Percentiles rank a stretch among this genome's conserved stretches.
phyloP scores from a whole-genome alignment of 2,888 invertebrate species.

The Drosophila barbarae region DNA sequence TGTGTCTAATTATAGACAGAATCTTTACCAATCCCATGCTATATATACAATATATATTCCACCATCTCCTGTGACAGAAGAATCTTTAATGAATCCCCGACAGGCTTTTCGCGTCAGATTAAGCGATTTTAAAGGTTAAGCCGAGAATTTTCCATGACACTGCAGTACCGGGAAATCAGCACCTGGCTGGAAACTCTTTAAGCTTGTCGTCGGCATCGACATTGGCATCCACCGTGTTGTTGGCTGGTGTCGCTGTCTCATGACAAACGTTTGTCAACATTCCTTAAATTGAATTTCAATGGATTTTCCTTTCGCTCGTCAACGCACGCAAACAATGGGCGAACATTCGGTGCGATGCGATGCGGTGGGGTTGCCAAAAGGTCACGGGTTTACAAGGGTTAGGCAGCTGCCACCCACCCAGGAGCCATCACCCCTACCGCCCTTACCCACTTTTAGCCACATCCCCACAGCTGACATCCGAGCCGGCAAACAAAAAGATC shows the following conservation, averaged over 20 bases:
- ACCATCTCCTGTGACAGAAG: slow-evolving; percentile 9
- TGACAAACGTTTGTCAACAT: slow-evolving; percentile 52
- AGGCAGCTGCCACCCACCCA: slow-evolving; percentile 26
- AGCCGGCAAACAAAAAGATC: slow-evolving; percentile 50
- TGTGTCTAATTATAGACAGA: neutral
- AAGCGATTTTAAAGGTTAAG: slow-evolving; percentile 25
- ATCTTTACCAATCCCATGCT: too few species aligned
- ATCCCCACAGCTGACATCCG: slow-evolving; percentile 42
- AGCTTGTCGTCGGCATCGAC: slow-evolving; percentile 26
- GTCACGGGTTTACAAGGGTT: slow-evolving; percentile 55
- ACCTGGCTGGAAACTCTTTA: slow-evolving; percentile 23
- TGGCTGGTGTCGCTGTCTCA: slow-evolving; percentile 18
- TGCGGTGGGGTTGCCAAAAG: slow-evolving; percentile 31
- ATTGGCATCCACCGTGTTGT: slow-evolving; percentile 11
- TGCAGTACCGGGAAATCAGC: slow-evolving; percentile 34
- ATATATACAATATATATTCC: neutral
- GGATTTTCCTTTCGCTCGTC: slow-evolving; percentile 49
- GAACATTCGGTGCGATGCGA: neutral
- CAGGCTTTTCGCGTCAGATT: slow-evolving; percentile 34
- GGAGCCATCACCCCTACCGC: neutral
- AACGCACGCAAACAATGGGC: slow-evolving; percentile 37
- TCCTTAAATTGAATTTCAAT: slow-evolving; percentile 52
- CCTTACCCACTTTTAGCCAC: neutral
- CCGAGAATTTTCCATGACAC: slow-evolving; percentile 30
- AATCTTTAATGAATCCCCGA: slow-evolving; percentile 26